Evolutionary conservation across 2,888 invertebrate species (phyloP).

Genomic region (Gibbula magus): DNA sequence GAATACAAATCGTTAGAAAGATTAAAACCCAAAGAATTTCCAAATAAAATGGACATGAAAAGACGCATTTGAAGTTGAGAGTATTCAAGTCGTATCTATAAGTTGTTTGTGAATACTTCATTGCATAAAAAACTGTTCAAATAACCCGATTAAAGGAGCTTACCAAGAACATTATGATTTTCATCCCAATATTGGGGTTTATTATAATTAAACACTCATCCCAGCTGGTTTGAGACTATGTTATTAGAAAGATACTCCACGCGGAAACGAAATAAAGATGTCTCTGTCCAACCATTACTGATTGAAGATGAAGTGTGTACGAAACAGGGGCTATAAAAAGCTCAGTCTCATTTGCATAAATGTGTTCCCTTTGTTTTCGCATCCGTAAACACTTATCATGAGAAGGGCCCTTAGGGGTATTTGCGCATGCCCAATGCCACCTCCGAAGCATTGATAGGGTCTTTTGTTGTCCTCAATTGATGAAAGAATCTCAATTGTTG

Average conservation of each 20-base stretch:
- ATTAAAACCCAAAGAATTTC: no score
- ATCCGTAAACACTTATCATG: background rate
- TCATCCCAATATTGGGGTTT: no score
- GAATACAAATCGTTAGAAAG: no score
- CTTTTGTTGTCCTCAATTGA: background rate
- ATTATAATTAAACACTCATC: no score
- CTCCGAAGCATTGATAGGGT: background rate
- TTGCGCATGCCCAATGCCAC: constrained; percentile 1
- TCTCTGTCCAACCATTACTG: background rate
- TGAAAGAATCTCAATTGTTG: constrained; percentile 3
- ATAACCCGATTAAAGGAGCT: no score
- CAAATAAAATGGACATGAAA: no score
- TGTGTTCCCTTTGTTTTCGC: constrained; percentile 12
- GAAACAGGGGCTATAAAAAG: background rate
- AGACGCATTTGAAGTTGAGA: no score
- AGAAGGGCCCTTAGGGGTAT: background rate
- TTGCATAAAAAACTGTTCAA: no score
- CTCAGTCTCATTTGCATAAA: constrained; percentile 8
- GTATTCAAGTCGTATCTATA: no score
- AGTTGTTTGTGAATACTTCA: no score
- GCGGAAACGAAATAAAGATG: background rate
- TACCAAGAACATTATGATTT: no score
- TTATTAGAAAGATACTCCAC: background rate
- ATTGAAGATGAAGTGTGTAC: background rate
- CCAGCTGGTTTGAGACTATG: background rate